Conservation (phyloP, 2,113 vertebrate species). For the Eptesicus fuscus region DNA sequence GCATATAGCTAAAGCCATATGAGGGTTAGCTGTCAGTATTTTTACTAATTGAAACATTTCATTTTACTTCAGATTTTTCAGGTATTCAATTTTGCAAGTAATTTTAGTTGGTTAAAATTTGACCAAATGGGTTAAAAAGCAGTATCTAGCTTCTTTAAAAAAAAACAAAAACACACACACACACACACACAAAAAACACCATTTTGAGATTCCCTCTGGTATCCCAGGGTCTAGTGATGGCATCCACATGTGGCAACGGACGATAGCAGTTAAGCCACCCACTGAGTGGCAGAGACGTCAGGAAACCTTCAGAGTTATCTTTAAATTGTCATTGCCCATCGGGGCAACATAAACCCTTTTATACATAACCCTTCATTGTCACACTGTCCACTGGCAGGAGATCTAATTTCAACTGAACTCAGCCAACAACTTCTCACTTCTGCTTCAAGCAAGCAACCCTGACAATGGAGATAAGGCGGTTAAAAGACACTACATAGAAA, state of each 20-base stretch:
- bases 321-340: neutral
- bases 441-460: neutral
- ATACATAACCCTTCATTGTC: neutral
- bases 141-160: neutral
- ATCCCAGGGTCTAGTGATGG: neutral
- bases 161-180: no score
- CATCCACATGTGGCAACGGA: neutral
- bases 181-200: neutral
- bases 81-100: neutral
- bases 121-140: neutral
- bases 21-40: neutral
- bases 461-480: neutral
- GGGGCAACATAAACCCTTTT: neutral
- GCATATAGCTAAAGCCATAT: neutral
- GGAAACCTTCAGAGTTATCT: neutral
- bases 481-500: neutral
- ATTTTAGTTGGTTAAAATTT: slow-evolving; percentile 11
- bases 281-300: neutral
- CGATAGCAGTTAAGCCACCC: neutral
- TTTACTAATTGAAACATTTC: neutral
- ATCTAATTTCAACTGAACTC: neutral
- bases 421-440: neutral
- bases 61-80: neutral
- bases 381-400: neutral
- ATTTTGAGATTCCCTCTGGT: neutral